Base-by-base conservation (phyloP, 92 coral and sea anemone species). In the Porites rus region DNA sequence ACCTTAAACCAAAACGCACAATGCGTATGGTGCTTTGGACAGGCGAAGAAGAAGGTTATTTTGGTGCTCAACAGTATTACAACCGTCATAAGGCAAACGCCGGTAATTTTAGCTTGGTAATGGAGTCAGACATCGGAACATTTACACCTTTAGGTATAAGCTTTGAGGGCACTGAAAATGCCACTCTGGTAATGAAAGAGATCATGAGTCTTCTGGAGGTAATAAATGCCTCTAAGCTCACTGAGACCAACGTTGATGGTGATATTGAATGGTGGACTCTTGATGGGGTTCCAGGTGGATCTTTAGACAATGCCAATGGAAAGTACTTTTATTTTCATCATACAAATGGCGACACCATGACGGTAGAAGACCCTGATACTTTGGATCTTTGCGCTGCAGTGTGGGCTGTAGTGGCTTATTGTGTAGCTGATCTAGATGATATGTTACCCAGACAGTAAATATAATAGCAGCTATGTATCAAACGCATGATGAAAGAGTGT, bases 101-200 rank as follows among this genome's bases (percentile, higher is more conserved):
- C 64, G 84, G 93, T 25, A 93, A 96, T 5, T 96, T 82, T 83
- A 98, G 96, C 94, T 62, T 96, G 70, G 98, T 96, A 62, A 91
- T 96, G 99, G 99, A 96, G 90, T 95, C 98, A 6, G 99, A 96
- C 65, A 77, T 82, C 0, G 99, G 99, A 69, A 95, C 98, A 51
- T 96, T 96, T 17, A 91, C 74, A 76, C 99, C 99, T 24, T 25
- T 90, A 52, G 99, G 99, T 9, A 53, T 96, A 25, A 68, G 51
- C 82, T 96, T 96, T 80, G 65, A 89, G 2, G 99, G 99, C 28
- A 90, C 89, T 24, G 77, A 85, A 21, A 86, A 83, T 17, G 98
- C 99, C 25, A 54, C 56, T 54, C 77, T 81, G 1, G 84, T 92
- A 61, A 93, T 96, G 99, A 65, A 90, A 31, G 88, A 95, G 64